Base-by-base conservation (phyloP, 2,797 vertebrate genomes). In the Esox masquinongy region DNA sequence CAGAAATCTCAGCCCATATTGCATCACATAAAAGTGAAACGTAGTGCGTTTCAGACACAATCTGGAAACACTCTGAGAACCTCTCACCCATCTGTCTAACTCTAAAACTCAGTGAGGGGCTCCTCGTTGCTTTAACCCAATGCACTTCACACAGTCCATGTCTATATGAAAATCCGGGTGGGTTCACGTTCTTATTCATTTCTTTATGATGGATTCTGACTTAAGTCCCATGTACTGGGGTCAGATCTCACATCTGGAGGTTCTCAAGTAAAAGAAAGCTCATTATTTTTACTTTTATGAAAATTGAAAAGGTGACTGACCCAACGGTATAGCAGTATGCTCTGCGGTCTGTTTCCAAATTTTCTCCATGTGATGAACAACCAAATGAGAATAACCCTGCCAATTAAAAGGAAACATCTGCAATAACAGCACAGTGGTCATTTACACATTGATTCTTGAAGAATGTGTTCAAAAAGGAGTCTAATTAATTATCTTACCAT, bases 221-320 rank as follows among this genome's bases (percentile, higher is more conserved):
- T 81, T 74, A 78, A 85, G 81, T 85, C 79, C 67, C 61, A 56
- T 77, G 79, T 73, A 75, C 79, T 39, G 0, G 59, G 77, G 82
- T 88, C 79, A 86, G 49, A 82, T 80, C 74, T 19, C 79, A 86
- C 90, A 88, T 91, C 83, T 92, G 86, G 90, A 81, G 74, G 63
- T 64, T 78, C 61, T 89, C 79, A 83, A 77, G 73, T 64, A 43
- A 88, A 80, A 79, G 66, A 82, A 74, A 82, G 71, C 80, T 78
- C 56, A 53, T 81, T 79, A 88, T 83, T 85, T 74, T 77, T 74
- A 26, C 73, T 86, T 80, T 70, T 63, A 71, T 53, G 70, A 71
- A 71, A 34, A 53, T 19, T 16, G 12, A 78, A 82, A 83, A 78
- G 39, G 39, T 79, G 75, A 86, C 79, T 73, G 77, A 85, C 85